Base-by-base conservation (phyloP, 2,888 invertebrate species). In the Aphrophora alni region DNA sequence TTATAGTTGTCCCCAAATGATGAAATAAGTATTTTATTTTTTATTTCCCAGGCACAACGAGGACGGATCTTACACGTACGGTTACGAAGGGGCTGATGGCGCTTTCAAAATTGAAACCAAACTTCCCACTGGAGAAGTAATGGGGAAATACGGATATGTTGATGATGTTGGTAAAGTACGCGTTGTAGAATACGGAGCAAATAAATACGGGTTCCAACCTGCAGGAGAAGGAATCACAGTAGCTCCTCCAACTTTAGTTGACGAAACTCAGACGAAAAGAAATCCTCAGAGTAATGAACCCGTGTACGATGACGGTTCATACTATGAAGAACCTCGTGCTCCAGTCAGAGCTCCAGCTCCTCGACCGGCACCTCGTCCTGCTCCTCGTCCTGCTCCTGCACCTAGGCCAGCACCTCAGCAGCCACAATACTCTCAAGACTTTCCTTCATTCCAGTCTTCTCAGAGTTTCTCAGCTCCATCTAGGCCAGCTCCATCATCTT, bases 71-170 rank as follows among this genome's bases (percentile, higher is more conserved):
- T 97, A 97, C 89, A 97, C 97, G 0, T 97, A 96, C 86, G 96
- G 96, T 0, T 97, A 95, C 88, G 97, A 97, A 87, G 94, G 94
- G 1, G 96, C 92, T 38, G 97, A 97, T 87, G 97, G 96, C 59
- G 93, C 95, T 5, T 96, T 96, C 90, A 96, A 96, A 89, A 96
- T 96, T 86, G 97, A 96, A 89, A 96, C 96, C 12, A 96, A 96
- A 88, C 89, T 93, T 25, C 91, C 93, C 0, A 91, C 91, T 7
- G 96, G 96, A 0, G 96, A 96, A 85, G 96, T 96, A 12, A 95
- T 94, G 89, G 97, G 97, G 84, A 97, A 97, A 88, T 97, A 97
- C 87, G 97, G 97, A 1, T 97, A 96, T 90, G 94, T 94, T 80
- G 97, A 96, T 87, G 95, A 95, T 86, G 90, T 92, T 78, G 93